Conservation (phyloP, 2,797 vertebrate species). For the Muraenolepis orangiensis region DNA sequence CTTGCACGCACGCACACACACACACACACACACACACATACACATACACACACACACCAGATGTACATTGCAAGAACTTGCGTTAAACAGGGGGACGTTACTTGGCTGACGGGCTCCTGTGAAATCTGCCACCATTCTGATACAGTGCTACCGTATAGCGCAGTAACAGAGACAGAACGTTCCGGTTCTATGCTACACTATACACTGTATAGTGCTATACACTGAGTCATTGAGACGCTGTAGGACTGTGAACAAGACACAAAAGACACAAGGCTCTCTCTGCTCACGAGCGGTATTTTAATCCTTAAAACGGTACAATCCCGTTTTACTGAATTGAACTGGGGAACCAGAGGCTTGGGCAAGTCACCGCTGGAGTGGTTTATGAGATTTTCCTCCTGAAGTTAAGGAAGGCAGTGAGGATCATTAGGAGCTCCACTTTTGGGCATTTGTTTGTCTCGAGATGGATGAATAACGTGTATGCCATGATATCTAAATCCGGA, state of each 20-base stretch:
- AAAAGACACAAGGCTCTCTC: neutral
- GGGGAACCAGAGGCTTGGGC: neutral
- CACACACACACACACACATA: conserved; percentile 4
- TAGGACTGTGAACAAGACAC: neutral
- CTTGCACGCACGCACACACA: conserved; percentile 1
- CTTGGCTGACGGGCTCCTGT: conserved; percentile 22
- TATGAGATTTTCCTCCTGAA: neutral
- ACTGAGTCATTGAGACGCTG: neutral
- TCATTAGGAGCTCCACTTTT: too few species aligned
- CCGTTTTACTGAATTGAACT: neutral
- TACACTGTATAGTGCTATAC: neutral
- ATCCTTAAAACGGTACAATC: neutral
- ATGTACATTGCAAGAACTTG: conserved; percentile 26
- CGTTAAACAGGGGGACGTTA: conserved; percentile 43
- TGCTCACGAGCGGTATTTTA: too few species aligned
- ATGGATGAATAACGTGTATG: neutral
- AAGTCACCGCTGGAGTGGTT: neutral
- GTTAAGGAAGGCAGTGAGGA: neutral
- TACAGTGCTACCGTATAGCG: neutral
- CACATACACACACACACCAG: conserved; percentile 25
- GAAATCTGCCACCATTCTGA: conserved; percentile 26
- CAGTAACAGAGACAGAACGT: neutral
- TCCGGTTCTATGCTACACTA: too few species aligned
- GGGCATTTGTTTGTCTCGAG: neutral
- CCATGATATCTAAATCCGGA: too few species aligned